Percentiles rank a stretch among this genome's conserved stretches.
Evolutionary conservation across 1,140 invertebrate genomes (phyloP).

Genomic region (Aethina tumida): DNA sequence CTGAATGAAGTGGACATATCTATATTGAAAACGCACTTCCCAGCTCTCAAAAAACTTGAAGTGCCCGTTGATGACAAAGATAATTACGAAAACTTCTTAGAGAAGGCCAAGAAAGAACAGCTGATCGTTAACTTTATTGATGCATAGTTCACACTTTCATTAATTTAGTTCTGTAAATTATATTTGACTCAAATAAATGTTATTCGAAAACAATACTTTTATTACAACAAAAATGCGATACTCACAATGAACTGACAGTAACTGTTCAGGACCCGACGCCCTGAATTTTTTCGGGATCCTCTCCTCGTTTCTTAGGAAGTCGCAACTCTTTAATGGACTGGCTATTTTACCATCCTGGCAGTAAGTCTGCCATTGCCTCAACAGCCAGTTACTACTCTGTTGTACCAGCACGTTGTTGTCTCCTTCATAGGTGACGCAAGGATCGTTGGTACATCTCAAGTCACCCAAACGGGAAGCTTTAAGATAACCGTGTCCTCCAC

Average conservation of each 20-base stretch:
- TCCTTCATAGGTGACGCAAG: conserved; percentile 90
- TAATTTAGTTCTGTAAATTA: no score
- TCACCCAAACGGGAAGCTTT: conserved; percentile 72
- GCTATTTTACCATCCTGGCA: conserved; percentile 37
- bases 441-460: conserved; percentile 79
- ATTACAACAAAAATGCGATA: conserved; percentile 19
- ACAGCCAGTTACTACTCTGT: conserved; percentile 86
- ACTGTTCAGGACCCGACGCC: conserved; percentile 35
- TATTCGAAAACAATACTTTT: no score
- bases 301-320: conserved; percentile 46
- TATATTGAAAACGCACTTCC: no score
- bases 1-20: no score
- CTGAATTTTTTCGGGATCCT: conserved; percentile 45
- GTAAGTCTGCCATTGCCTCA: conserved; percentile 52
- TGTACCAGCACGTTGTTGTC: conserved; percentile 93
- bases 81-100: no score
- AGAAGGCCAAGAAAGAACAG: no score
- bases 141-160: no score
- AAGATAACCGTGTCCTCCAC: conserved; percentile 75
- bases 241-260: conserved; percentile 47
- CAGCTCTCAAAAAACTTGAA: no score
- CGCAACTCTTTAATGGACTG: conserved; percentile 50
- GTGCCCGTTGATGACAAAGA: no score
- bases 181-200: no score
- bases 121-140: no score